phyloP scores from a whole-genome alignment of 2,113 vertebrate genomes.

The Pelecanoides urinatrix region DNA sequence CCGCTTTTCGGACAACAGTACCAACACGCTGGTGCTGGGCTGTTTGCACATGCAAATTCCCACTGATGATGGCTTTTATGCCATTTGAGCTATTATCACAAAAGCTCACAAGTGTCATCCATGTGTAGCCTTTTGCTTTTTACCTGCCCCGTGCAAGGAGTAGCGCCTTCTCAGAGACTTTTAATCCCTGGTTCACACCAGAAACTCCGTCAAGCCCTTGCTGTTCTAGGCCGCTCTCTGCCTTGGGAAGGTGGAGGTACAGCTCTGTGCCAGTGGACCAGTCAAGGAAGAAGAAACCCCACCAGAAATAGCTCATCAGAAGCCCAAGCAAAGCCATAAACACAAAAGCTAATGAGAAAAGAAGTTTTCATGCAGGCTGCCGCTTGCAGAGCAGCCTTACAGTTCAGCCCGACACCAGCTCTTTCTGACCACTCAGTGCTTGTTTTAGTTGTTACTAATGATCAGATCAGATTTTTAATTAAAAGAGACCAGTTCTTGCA shows the following conservation, averaged over 20 bases:
- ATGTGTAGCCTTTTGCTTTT: neutral
- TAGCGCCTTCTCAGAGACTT: neutral
- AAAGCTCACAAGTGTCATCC: neutral
- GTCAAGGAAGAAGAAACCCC: neutral
- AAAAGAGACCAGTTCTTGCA: neutral
- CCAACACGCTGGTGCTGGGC: no score
- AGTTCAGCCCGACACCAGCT: neutral
- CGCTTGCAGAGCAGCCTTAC: neutral
- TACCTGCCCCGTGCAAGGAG: neutral
- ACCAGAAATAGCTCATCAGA: neutral
- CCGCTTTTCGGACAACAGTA: no score
- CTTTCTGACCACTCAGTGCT: neutral
- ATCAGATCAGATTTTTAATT: neutral
- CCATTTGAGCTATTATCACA: no score
- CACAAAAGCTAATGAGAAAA: neutral
- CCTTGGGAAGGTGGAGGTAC: neutral
- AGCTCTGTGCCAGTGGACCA: neutral
- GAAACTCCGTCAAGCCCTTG: neutral
- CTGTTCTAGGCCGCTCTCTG: neutral
- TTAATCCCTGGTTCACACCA: neutral
- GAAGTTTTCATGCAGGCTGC: neutral
- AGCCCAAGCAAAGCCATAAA: neutral
- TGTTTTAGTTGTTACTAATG: neutral
- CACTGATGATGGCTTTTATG: no score
- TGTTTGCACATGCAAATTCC: no score